Evolutionary conservation across 92 coral and sea anemone genomes (phyloP).

Genomic region (Actinernus sp.): DNA sequence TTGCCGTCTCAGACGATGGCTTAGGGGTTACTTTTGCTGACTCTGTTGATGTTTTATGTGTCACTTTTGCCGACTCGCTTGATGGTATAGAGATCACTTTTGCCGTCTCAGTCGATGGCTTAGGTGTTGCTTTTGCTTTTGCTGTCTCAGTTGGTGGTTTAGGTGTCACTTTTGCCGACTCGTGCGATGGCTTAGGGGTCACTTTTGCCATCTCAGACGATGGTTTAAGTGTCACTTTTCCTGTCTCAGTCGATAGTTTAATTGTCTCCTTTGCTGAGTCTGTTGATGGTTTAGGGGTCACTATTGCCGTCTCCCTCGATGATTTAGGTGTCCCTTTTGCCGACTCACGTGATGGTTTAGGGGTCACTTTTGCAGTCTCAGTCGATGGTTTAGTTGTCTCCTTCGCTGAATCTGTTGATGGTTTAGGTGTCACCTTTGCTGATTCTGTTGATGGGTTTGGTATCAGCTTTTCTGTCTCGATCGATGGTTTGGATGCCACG

Average conservation of each 20-base stretch:
- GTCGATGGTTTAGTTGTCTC: slow-evolving; percentile 6
- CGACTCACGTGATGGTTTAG: slow-evolving; percentile 10
- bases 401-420: slow-evolving; percentile 11
- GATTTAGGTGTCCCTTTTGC: slow-evolving; percentile 9
- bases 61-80: slow-evolving; percentile 9
- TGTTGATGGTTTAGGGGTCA: slow-evolving; percentile 14
- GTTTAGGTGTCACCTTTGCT: slow-evolving; percentile 13
- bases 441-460: slow-evolving; percentile 28
- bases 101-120: slow-evolving; percentile 1
- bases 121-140: slow-evolving; percentile 5
- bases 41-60: slow-evolving; percentile 5
- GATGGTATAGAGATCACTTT: slow-evolving; percentile 8
- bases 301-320: slow-evolving; percentile 8
- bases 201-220: slow-evolving; percentile 7
- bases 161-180: slow-evolving; percentile 5
- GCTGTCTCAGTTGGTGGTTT: slow-evolving; percentile 5
- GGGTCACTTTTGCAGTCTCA: slow-evolving; percentile 1
- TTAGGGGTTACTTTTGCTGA: slow-evolving; percentile 14
- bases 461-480: slow-evolving; percentile 3
- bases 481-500: slow-evolving; percentile 5
- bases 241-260: slow-evolving; percentile 2
- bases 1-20: slow-evolving; percentile 8
- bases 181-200: slow-evolving; percentile 9
- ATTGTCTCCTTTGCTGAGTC: slow-evolving; percentile 6
- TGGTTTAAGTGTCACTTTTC: slow-evolving; percentile 3